Evolutionary conservation across 2,113 vertebrate species (phyloP).

Genomic region (Pipa parva): DNA sequence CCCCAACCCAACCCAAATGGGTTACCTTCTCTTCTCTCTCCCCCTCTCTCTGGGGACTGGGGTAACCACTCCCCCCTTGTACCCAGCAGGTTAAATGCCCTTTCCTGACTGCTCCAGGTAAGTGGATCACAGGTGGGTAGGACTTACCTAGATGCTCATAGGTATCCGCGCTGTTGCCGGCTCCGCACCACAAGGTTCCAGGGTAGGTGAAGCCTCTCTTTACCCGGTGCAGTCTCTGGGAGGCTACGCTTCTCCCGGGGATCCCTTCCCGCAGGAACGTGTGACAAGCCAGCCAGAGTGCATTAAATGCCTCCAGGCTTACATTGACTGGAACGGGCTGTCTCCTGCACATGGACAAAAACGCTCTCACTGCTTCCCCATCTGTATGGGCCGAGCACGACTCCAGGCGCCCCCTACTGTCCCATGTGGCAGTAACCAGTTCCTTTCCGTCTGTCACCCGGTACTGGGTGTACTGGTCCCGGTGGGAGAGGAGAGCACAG

Average conservation of each 20-base stretch:
- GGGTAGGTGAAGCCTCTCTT: constrained; percentile 77
- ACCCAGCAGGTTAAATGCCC: too few species aligned
- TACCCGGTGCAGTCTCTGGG: constrained; percentile 47
- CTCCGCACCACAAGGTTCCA: constrained; percentile 76
- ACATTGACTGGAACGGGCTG: neutral
- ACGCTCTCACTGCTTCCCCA: constrained; percentile 51
- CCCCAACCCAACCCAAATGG: too few species aligned
- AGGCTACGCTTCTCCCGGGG: neutral
- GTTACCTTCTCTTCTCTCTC: too few species aligned
- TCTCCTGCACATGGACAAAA: constrained; percentile 57
- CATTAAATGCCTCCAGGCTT: constrained; percentile 38
- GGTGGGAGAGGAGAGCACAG: neutral
- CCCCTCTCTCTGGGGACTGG: too few species aligned
- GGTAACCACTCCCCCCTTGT: too few species aligned
- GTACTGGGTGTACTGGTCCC: constrained; percentile 23
- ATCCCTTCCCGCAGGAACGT: constrained; percentile 41
- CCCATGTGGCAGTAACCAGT: constrained; percentile 52
- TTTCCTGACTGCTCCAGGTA: too few species aligned
- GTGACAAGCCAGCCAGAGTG: constrained; percentile 52
- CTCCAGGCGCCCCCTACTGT: constrained; percentile 47
- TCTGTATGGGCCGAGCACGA: constrained; percentile 53
- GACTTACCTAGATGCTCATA: constrained; percentile 69
- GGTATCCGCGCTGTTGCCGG: constrained; percentile 72
- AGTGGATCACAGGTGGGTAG: too few species aligned
- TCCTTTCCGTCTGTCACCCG: constrained; percentile 63